Conservation (phyloP, 2,797 vertebrate genomes). For the Knipowitschia caucasica region DNA sequence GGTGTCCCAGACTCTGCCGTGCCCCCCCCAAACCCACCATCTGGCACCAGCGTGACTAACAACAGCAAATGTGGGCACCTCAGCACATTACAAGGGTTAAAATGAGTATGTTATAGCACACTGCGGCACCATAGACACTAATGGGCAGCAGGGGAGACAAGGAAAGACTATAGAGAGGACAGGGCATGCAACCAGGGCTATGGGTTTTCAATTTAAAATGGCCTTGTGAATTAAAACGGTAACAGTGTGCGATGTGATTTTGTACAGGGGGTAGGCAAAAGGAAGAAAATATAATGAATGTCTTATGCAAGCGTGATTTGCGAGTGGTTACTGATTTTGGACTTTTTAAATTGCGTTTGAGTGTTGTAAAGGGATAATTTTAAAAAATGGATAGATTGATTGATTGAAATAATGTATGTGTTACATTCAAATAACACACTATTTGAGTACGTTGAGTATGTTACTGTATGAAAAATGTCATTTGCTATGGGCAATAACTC, state of each 20-base stretch:
- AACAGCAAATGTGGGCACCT: constrained; percentile 58
- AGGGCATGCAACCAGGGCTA: constrained; percentile 26
- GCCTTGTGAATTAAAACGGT: neutral
- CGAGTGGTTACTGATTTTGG: too few species aligned
- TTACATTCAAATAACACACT: too few species aligned
- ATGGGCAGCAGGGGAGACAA: constrained; percentile 8
- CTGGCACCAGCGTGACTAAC: constrained; percentile 54
- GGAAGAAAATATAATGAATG: neutral
- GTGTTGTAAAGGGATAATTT: too few species aligned
- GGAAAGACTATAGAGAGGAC: constrained; percentile 23
- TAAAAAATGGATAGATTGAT: too few species aligned
- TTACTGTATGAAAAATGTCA: too few species aligned
- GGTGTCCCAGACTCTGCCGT: constrained; percentile 39
- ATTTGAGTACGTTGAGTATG: too few species aligned
- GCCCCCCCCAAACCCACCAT: constrained; percentile 33
- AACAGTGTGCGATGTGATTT: neutral
- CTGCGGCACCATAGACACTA: constrained; percentile 36
- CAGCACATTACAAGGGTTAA: constrained; percentile 57
- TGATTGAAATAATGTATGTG: too few species aligned
- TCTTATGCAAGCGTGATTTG: too few species aligned
- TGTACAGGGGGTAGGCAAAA: neutral
- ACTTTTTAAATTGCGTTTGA: too few species aligned
- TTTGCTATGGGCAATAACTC: too few species aligned
- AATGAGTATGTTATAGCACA: constrained; percentile 23
- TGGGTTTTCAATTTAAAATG: neutral